Evolutionary conservation across 1,140 invertebrate species (phyloP).

Genomic region (Bilobella aurantiaca): DNA sequence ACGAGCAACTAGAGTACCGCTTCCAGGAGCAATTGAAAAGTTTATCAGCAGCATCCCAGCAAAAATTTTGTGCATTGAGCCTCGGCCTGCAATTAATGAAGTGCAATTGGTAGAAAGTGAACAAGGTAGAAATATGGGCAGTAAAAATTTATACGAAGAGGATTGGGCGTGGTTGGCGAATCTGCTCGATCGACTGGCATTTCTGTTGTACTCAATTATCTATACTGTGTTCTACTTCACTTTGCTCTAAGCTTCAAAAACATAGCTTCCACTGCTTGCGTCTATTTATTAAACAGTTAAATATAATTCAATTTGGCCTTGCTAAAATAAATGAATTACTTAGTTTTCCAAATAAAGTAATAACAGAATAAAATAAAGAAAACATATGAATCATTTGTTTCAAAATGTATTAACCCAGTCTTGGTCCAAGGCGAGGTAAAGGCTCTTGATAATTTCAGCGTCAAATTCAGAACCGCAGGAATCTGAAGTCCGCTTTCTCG

Average conservation of each 20-base stretch:
- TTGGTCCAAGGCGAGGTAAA: too few species aligned
- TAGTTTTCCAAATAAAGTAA: too few species aligned
- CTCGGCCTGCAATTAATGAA: slow-evolving; percentile 13
- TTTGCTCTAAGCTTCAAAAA: slow-evolving; percentile 26
- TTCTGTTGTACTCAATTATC: slow-evolving; percentile 27
- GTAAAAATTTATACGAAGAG: slow-evolving; percentile 22
- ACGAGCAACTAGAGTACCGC: slow-evolving; percentile 30
- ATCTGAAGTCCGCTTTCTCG: too few species aligned
- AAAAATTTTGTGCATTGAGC: slow-evolving; percentile 33
- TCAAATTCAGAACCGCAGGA: too few species aligned
- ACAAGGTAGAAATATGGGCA: slow-evolving; percentile 21
- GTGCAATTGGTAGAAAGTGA: slow-evolving; percentile 9
- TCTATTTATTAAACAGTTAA: too few species aligned
- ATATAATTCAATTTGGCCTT: too few species aligned
- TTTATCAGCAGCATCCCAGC: slow-evolving; percentile 24
- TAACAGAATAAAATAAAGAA: too few species aligned
- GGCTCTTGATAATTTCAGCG: too few species aligned
- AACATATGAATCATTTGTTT: too few species aligned
- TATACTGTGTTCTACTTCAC: slow-evolving; percentile 26
- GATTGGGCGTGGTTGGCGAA: slow-evolving; percentile 35
- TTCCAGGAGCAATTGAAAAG: slow-evolving; percentile 24
- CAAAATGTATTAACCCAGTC: too few species aligned
- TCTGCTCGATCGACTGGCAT: slow-evolving; percentile 29
- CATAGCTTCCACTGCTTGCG: too few species aligned
- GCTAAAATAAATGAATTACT: too few species aligned